Evolutionary conservation across 2,888 invertebrate species (phyloP).

Genomic region (Chloroclystis v-ata): DNA sequence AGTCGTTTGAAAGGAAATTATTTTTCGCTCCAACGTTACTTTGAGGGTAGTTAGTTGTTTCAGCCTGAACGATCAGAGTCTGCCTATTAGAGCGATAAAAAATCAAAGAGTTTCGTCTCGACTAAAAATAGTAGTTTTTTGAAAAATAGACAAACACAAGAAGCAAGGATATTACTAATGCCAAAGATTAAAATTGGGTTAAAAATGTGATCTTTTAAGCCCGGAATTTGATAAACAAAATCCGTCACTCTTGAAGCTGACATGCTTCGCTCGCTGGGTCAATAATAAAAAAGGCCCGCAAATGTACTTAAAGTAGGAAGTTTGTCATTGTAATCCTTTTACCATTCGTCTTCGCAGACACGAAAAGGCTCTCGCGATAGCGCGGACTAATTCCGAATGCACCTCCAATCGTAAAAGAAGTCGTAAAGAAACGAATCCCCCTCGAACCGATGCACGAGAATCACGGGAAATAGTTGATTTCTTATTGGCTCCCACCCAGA

Average conservation of each 20-base stretch:
- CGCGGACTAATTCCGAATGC: constrained; percentile 75
- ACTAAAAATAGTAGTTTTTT: too few relatives aligned
- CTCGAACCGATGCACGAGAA: constrained; percentile 71
- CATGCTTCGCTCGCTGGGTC: too few relatives aligned
- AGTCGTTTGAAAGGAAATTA: constrained; percentile 46
- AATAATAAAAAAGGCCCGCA: constrained; percentile 23
- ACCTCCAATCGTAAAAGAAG: constrained; percentile 78
- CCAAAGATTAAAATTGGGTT: too few relatives aligned
- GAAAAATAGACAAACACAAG: too few relatives aligned
- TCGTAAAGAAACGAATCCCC: constrained; percentile 75
- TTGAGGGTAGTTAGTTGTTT: constrained; percentile 36
- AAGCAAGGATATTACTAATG: too few relatives aligned
- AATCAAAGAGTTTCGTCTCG: constrained; percentile 11
- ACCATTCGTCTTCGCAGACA: constrained; percentile 70
- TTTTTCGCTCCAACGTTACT: constrained; percentile 44
- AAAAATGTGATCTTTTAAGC: too few relatives aligned
- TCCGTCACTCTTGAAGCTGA: too few relatives aligned
- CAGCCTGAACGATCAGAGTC: constrained; percentile 23
- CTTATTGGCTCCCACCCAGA: constrained; percentile 76
- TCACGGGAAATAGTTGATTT: constrained; percentile 76
- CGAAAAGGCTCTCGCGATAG: constrained; percentile 70
- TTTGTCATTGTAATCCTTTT: constrained; percentile 72
- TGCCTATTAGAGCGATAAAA: constrained; percentile 14
- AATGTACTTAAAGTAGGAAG: constrained; percentile 21
- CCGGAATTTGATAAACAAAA: too few relatives aligned